Conservation (phyloP, 2,113 vertebrate species). For the Pitta sordida region DNA sequence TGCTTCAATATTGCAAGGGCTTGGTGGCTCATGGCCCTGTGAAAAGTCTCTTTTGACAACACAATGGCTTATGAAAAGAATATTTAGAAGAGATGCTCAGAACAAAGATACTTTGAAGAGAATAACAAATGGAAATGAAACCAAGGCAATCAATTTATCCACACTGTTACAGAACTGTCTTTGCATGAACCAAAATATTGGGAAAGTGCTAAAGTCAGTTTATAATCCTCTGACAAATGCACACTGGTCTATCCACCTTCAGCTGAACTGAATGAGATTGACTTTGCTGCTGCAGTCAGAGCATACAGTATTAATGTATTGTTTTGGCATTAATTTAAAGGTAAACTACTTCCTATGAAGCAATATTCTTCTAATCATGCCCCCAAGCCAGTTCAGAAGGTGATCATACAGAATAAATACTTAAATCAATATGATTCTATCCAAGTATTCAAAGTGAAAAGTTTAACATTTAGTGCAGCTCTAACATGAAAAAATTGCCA, state of each 20-base stretch:
- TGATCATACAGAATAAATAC: neutral
- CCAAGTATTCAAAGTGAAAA: neutral
- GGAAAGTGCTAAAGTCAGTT: neutral
- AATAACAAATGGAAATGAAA: neutral
- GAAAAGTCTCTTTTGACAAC: neutral
- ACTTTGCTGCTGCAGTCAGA: neutral
- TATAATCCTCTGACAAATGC: neutral
- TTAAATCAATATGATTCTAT: neutral
- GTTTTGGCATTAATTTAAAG: neutral
- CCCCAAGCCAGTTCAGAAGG: neutral
- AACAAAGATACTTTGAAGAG: neutral
- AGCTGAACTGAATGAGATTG: rapidly evolving
- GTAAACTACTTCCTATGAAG: neutral
- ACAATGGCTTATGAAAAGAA: neutral
- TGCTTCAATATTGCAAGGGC: neutral
- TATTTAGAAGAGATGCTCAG: neutral
- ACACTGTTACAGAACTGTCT: neutral
- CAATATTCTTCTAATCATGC: neutral
- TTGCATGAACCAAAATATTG: neutral
- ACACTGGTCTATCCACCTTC: neutral
- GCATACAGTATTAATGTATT: neutral
- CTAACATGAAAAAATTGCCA: neutral
- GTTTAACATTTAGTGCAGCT: neutral
- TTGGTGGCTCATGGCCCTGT: neutral
- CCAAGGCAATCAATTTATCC: neutral